A percentile compares a stretch with the other conserved stretches of the same genome.
phyloP scores from a whole-genome alignment of 2,113 vertebrate genomes.

The Aythya baeri region DNA sequence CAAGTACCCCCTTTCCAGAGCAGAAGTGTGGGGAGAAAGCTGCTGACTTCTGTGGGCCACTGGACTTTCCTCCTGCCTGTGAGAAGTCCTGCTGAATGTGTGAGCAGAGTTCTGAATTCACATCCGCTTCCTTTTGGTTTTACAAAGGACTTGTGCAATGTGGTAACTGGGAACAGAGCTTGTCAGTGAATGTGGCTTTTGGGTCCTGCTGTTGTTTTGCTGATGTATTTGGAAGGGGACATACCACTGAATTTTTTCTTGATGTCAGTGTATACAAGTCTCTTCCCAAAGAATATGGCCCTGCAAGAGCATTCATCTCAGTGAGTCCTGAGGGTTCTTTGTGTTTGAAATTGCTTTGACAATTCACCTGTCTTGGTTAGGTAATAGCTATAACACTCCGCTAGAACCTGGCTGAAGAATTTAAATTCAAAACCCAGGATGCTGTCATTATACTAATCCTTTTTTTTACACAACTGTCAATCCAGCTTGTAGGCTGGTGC shows the following conservation, averaged over 20 bases:
- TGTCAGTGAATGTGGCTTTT: neutral
- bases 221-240: too few species aligned
- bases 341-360: neutral
- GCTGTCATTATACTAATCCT: neutral
- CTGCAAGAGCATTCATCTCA: neutral
- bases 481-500: neutral
- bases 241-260: neutral
- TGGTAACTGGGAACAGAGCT: neutral
- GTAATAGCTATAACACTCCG: neutral
- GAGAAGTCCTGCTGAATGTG: neutral
- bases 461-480: neutral
- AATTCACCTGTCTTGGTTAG: neutral
- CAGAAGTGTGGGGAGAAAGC: neutral
- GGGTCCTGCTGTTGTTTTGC: neutral
- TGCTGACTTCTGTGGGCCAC: neutral
- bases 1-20: neutral
- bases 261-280: neutral
- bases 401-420: neutral
- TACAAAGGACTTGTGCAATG: accelerated
- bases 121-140: neutral
- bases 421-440: neutral
- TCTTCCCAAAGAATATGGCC: neutral
- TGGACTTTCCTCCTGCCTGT: neutral
- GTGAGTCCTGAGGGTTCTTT: neutral
- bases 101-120: neutral